Percentiles rank a stretch among this genome's conserved stretches.
These are phyloP conservation scores for Pelmatolapia mariae DNA, from an alignment of 2,113 vertebrate genomes.

Conservation along the genomic window DNA sequence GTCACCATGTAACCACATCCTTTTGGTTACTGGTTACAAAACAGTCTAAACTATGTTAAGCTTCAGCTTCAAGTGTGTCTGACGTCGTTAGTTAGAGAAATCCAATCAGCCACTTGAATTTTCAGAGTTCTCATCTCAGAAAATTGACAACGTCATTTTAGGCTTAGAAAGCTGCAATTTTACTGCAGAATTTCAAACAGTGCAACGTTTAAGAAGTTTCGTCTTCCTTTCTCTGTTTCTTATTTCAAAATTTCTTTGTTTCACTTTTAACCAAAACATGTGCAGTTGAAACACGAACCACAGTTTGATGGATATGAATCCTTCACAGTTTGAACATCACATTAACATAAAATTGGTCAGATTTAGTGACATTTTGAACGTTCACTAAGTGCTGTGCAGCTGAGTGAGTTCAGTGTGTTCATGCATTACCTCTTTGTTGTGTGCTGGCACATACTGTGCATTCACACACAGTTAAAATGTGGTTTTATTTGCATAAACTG, in stretches of 20 bases:
- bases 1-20: not conserved
- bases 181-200: rapidly evolving
- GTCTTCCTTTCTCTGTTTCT: not conserved
- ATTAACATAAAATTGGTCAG: rapidly evolving
- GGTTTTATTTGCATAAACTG: not conserved
- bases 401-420: not conserved
- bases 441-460: not conserved
- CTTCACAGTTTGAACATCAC: rapidly evolving
- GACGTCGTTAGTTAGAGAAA: not conserved
- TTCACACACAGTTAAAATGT: not conserved
- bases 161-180: not conserved
- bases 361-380: not conserved
- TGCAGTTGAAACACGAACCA: rapidly evolving
- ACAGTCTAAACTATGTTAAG: not conserved
- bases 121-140: too few relatives aligned
- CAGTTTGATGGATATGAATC: rapidly evolving
- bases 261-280: not conserved
- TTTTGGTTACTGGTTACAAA: not conserved
- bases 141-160: rapidly evolving
- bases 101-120: not conserved
- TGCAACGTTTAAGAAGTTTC: not conserved
- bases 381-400: not conserved
- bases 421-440: not conserved
- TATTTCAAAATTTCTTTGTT: not conserved
- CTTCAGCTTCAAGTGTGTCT: not conserved